These are phyloP conservation scores for Drosophila sordidula DNA, from an alignment of 2,888 invertebrate species.

Conservation along the genomic window DNA sequence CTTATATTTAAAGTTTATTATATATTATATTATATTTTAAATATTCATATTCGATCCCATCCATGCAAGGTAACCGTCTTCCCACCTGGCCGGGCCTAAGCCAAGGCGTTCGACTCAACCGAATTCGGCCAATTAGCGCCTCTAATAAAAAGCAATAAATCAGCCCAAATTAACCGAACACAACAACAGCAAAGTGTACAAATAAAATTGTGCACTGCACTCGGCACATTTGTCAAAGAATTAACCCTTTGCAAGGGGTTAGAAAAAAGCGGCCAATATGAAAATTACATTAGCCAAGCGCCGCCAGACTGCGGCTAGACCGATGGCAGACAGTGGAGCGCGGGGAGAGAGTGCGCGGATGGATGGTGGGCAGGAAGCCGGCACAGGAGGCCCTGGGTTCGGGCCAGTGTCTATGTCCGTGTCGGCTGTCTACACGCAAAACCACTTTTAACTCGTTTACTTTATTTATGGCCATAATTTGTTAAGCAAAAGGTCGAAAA, in stretches of 20 bases:
- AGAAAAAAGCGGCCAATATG: slow-evolving; percentile 55
- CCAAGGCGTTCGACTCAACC: slow-evolving; percentile 1
- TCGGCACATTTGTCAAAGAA: slow-evolving; percentile 59
- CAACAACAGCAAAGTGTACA: slow-evolving; percentile 24
- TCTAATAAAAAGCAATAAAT: slow-evolving; percentile 72
- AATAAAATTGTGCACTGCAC: slow-evolving; percentile 53
- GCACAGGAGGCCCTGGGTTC: slow-evolving; percentile 11
- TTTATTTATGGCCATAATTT: slow-evolving; percentile 83
- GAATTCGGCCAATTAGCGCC: slow-evolving; percentile 65
- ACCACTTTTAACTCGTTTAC: slow-evolving; percentile 82
- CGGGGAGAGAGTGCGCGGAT: too few species aligned
- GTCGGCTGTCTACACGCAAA: slow-evolving; percentile 65
- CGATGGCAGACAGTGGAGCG: slow-evolving; percentile 35
- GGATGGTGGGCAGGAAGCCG: neutral
- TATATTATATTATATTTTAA: neutral
- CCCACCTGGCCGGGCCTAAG: slow-evolving; percentile 21
- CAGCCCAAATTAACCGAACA: slow-evolving; percentile 56
- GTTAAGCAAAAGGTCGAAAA: slow-evolving; percentile 81
- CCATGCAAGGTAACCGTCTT: neutral
- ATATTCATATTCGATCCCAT: neutral
- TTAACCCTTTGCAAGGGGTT: slow-evolving; percentile 57
- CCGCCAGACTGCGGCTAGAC: slow-evolving; percentile 72
- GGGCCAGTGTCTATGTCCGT: slow-evolving; percentile 22
- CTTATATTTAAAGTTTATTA: too few species aligned
- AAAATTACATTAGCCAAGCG: slow-evolving; percentile 75